Percentiles rank a stretch among this genome's conserved stretches.
phyloP scores from a whole-genome alignment of 2,888 invertebrate genomes.

The Druceiella hillmani region DNA sequence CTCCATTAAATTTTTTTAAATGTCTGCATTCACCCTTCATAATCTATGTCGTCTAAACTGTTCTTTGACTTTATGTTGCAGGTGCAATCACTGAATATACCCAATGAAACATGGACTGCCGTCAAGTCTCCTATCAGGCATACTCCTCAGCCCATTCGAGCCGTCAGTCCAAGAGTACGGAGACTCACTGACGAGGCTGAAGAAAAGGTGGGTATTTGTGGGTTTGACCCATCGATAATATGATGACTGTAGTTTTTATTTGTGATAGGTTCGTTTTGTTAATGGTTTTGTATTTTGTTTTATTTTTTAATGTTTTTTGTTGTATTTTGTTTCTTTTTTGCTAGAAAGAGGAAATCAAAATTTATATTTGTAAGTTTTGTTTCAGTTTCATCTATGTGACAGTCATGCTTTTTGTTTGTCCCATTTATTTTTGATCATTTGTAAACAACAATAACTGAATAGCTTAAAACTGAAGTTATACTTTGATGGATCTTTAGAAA shows the following conservation, averaged over 20 bases:
- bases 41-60: too few relatives aligned
- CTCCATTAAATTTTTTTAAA: not conserved
- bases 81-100: slow-evolving; percentile 32
- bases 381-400: too few relatives aligned
- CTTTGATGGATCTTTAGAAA: too few relatives aligned
- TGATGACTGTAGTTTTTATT: not conserved
- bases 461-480: too few relatives aligned
- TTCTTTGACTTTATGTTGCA: slow-evolving; percentile 25
- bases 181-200: slow-evolving; percentile 42
- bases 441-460: too few relatives aligned
- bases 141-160: slow-evolving; percentile 46
- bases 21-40: too few relatives aligned
- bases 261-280: not conserved
- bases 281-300: slow-evolving; percentile 4
- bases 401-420: too few relatives aligned
- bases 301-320: slow-evolving; percentile 16
- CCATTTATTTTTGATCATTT: too few relatives aligned
- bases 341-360: too few relatives aligned
- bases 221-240: too few relatives aligned
- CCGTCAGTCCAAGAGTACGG: slow-evolving; percentile 47
- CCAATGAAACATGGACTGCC: slow-evolving; percentile 41
- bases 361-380: too few relatives aligned
- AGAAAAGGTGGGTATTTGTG: slow-evolving; percentile 35
- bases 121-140: slow-evolving; percentile 42
- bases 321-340: slow-evolving; percentile 1